Conservation (phyloP, 2,888 invertebrate genomes). For the Plusia festucae region DNA sequence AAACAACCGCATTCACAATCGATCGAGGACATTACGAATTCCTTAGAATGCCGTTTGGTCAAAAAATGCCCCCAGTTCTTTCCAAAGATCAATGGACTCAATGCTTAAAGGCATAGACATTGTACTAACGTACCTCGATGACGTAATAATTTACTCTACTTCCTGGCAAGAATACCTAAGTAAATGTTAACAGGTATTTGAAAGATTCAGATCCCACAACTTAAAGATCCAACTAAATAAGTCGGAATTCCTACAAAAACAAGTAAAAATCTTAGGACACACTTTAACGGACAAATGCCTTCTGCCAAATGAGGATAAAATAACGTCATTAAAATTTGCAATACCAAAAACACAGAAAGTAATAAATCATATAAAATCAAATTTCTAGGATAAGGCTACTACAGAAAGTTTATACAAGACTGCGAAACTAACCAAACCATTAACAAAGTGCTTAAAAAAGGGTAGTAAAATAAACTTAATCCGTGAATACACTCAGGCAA, state of each 20-base stretch:
- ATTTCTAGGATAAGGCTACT: slow-evolving; percentile 58
- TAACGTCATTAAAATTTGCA: slow-evolving; percentile 52
- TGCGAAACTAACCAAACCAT: slow-evolving; percentile 54
- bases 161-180: slow-evolving; percentile 52
- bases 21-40: slow-evolving; percentile 66
- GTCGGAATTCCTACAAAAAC: background rate
- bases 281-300: background rate
- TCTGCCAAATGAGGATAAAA: slow-evolving; percentile 54
- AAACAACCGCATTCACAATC: slow-evolving; percentile 64
- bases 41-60: slow-evolving; percentile 63
- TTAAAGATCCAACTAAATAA: slow-evolving; percentile 15
- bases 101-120: slow-evolving; percentile 61
- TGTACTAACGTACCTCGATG: slow-evolving; percentile 47
- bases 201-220: slow-evolving; percentile 49
- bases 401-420: slow-evolving; percentile 56
- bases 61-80: slow-evolving; percentile 63
- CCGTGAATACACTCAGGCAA: slow-evolving; percentile 54
- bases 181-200: slow-evolving; percentile 55
- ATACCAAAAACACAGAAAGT: slow-evolving; percentile 53
- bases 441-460: slow-evolving; percentile 57
- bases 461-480: slow-evolving; percentile 26
- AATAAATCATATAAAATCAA: slow-evolving; percentile 60
- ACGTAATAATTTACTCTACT: slow-evolving; percentile 26
- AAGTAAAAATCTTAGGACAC: background rate
- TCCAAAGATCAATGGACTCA: slow-evolving; percentile 66